Conservation (phyloP, 2,888 invertebrate genomes). For the Yponomeuta malinellus region DNA sequence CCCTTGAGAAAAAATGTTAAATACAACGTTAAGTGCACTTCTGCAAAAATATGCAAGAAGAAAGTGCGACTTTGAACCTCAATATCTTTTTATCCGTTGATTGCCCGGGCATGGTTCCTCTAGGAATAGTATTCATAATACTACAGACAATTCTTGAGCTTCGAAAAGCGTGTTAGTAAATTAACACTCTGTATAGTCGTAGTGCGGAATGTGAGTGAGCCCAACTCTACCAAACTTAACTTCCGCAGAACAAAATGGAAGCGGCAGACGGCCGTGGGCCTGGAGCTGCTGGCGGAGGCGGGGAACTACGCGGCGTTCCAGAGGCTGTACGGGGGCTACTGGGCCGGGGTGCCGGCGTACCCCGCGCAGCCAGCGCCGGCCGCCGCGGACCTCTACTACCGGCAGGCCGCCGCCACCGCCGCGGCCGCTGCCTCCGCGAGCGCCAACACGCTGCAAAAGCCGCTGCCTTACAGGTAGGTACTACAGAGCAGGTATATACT, state of each 20-base stretch:
- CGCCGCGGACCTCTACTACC: conserved; percentile 88
- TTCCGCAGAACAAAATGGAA: conserved; percentile 97
- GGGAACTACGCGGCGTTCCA: conserved; percentile 99
- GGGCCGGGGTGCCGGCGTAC: conserved; percentile 80
- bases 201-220: too few species aligned
- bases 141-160: too few species aligned
- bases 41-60: too few species aligned
- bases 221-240: not conserved
- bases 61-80: too few species aligned
- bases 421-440: conserved; percentile 73
- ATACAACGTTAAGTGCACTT: too few species aligned
- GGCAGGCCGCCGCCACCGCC: conserved; percentile 86
- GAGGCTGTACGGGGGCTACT: conserved; percentile 89
- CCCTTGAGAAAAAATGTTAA: too few species aligned
- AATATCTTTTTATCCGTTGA: too few species aligned
- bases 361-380: conserved; percentile 82
- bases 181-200: too few species aligned
- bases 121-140: too few species aligned
- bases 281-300: conserved; percentile 97
- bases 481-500: too few species aligned
- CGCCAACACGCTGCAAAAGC: conserved; percentile 88
- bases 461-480: conserved; percentile 83
- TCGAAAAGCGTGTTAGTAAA: too few species aligned
- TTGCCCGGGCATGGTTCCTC: too few species aligned
- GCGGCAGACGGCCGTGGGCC: conserved; percentile 97